phyloP scores from a whole-genome alignment of 2,888 invertebrate genomes.

The Mythimna ferrago region DNA sequence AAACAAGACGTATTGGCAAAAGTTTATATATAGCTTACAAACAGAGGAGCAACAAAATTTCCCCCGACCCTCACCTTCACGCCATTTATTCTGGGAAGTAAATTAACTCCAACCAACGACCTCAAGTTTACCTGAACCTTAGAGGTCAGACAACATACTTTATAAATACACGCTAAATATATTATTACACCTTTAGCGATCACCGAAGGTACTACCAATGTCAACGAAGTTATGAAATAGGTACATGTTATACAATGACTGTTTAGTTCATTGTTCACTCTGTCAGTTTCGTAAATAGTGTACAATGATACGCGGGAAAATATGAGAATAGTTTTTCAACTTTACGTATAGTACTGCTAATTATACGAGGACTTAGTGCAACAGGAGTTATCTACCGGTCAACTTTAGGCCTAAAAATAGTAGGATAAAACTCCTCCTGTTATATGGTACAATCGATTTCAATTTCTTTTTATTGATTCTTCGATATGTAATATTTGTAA shows the following conservation, averaged over 20 bases:
- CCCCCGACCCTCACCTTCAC: constrained; percentile 50
- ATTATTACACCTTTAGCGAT: constrained; percentile 43
- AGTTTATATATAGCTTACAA: constrained; percentile 25
- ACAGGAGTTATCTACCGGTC: no score
- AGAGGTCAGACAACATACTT: constrained; percentile 37
- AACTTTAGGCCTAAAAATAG: no score
- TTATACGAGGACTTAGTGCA: no score
- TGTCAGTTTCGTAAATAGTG: background rate
- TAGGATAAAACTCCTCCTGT: no score
- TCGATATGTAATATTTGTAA: no score
- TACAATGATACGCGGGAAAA: background rate
- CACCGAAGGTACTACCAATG: constrained; percentile 47
- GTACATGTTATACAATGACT: constrained; percentile 65
- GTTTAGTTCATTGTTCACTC: constrained; percentile 44
- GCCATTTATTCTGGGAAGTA: constrained; percentile 45
- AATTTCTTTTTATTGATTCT: no score
- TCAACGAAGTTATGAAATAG: constrained; percentile 52
- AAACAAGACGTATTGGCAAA: constrained; percentile 12
- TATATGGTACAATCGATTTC: no score
- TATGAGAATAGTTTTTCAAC: background rate
- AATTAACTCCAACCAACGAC: constrained; percentile 46
- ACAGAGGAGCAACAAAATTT: constrained; percentile 32
- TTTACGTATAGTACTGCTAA: background rate
- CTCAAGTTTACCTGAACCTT: constrained; percentile 40
- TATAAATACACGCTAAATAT: constrained; percentile 53